Base-by-base conservation (phyloP, 2,113 vertebrate species). In the Malurus cyaneus region DNA sequence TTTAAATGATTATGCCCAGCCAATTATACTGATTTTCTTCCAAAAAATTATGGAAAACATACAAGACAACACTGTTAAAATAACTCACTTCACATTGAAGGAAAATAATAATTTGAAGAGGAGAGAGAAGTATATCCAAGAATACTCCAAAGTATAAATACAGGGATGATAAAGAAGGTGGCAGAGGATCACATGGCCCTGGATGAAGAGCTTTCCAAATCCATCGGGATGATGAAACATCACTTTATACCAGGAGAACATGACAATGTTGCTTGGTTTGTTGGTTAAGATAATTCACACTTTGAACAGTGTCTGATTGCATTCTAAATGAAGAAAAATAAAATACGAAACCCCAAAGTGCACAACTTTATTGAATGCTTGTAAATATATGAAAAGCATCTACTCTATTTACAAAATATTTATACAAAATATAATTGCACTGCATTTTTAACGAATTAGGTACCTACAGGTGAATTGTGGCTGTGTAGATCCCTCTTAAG, bases 281-380 rank as follows among this genome's bases (percentile, higher is more conserved):
- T 54, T 69, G 62, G 53, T 49, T 46, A 62, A 64, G 54, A 52
- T 34, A 92, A 84, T n/a, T 39, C 32, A 44, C 42, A 31, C 60
- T 88, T 70, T 42, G 25, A 90, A 70, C 59, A 26, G 41, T 39
- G 34, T 54, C 82, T 42, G 34, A 73, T 4, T 83, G 46, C 25
- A 44, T 54, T 59, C 39, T 80, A 76, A 60, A 88, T 9, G 8
- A 84, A 56, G n/a, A 78, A 76, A 85, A 88, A 70, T 92, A 50
- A 94, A 92, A 71, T 8, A 28, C 16, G 15, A 92, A 73, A 50
- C 12, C 31, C 65, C 59, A 44, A 85, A 79, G 50, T 34, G 59
- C 47, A 77, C 47, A 88, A 49, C 32, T 96, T 96, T 74, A 89
- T 88, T 94, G 42, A 86, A 76, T 10, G 14, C 31, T 66, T 69